Percentiles rank a stretch among this genome's conserved stretches.
Evolutionary conservation across 2,888 invertebrate species (phyloP).

Genomic region (Elegia similella): DNA sequence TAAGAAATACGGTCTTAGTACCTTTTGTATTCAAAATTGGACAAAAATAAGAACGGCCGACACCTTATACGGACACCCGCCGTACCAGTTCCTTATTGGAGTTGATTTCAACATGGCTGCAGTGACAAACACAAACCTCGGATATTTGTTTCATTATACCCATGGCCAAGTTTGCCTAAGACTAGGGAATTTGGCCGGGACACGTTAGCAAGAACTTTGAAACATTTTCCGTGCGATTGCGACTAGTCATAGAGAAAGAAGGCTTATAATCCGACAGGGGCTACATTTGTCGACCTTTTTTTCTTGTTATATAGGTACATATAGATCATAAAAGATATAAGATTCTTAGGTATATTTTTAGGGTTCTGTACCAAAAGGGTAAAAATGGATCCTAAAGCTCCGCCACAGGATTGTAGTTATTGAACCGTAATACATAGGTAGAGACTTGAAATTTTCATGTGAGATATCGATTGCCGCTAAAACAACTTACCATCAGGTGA

Average conservation of each 20-base stretch:
- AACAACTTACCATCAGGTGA: no score
- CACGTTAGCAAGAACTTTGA: slow-evolving; percentile 9
- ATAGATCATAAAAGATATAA: no score
- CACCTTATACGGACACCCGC: slow-evolving; percentile 32
- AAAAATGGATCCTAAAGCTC: no score
- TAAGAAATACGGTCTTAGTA: background rate
- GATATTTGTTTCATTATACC: slow-evolving; percentile 26
- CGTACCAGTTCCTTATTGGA: slow-evolving; percentile 36
- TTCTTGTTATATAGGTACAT: no score
- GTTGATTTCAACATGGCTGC: slow-evolving; percentile 32
- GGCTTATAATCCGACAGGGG: background rate
- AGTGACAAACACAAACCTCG: slow-evolving; percentile 26
- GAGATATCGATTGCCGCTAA: no score
- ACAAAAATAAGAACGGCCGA: slow-evolving; percentile 18
- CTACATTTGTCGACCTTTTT: background rate
- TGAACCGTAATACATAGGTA: no score
- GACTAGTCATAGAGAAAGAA: background rate
- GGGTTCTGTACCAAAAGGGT: no score
- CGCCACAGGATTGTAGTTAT: no score
- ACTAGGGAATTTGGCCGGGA: slow-evolving; percentile 14
- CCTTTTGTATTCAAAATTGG: slow-evolving; percentile 21
- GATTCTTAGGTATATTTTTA: no score
- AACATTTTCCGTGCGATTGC: slow-evolving; percentile 3
- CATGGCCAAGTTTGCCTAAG: slow-evolving; percentile 17
- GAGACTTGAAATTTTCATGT: no score